Evolutionary conservation across 1,140 invertebrate species (phyloP).

Genomic region (Caenorhabditis inopinata): DNA sequence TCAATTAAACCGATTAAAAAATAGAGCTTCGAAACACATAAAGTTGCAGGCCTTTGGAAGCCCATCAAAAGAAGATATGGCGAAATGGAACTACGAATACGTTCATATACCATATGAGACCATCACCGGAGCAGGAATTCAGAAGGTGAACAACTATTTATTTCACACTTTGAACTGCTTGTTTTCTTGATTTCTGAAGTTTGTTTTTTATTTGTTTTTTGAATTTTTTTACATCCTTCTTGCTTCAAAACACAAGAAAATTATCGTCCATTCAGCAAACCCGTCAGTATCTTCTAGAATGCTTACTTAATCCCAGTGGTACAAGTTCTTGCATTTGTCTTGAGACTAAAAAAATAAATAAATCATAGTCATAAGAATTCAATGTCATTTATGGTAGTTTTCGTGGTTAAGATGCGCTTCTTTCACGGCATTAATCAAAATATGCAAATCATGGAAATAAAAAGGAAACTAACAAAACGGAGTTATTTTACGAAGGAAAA

Average conservation of each 20-base stretch:
- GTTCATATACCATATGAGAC: slow-evolving; percentile 14
- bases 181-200: too few species aligned
- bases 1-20: background rate
- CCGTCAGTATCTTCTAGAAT: background rate
- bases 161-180: too few species aligned
- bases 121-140: slow-evolving; percentile 24
- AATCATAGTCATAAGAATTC: slow-evolving; percentile 1
- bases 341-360: background rate
- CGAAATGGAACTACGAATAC: slow-evolving; percentile 21
- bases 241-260: too few species aligned
- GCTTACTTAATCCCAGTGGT: slow-evolving; percentile 8
- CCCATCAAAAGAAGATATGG: slow-evolving; percentile 32
- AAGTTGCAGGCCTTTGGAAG: slow-evolving; percentile 24
- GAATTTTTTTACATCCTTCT: background rate
- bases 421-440: too few species aligned
- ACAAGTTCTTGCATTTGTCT: background rate
- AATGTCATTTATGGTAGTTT: background rate
- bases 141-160: too few species aligned
- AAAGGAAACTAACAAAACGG: too few species aligned
- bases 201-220: background rate
- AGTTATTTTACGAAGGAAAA: too few species aligned
- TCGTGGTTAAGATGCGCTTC: background rate
- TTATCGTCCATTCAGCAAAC: too few species aligned
- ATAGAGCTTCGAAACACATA: background rate
- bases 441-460: too few species aligned